Evolutionary conservation across 2,797 vertebrate genomes (phyloP), one percentile per base, ranked within the genome.

Genomic region (Sylvilagus floridanus): DNA sequence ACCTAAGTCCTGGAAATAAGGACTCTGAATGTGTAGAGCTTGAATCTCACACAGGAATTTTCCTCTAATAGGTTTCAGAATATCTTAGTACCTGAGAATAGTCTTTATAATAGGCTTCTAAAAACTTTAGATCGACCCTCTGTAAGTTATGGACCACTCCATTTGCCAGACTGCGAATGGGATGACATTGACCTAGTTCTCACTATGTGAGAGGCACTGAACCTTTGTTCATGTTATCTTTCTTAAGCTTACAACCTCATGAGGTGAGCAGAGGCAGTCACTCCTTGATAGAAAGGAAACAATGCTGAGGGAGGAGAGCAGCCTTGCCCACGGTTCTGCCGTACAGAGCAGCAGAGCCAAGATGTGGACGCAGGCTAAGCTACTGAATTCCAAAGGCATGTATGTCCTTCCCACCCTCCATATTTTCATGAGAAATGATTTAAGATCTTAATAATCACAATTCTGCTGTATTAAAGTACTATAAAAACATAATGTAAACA

Each of bases 401-500:
- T 0, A 47, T 10, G 76, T 88, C 54, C 90, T 71, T 71, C 52
- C 57, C 32, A 6, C 32, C 21, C 10, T 81, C 77, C 86, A 4
- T 60, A 47, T 73, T 50, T 83, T 11, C 54, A 72, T 21, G 4
- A 82, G 35, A 95, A 90, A 88, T 62, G 16, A 83, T 37, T 88
- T 81, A 57, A 50, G 79, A 65, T 57, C 71, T 86, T 76, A 79
- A 32, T 22, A 85, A 93, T 75, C 50, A 76, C 57, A 90, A 73
- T 84, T 81, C 83, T 91, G 47, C 50, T 73, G 28, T 57, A 87
- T 69, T 30, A 13, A 89, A 84, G 35, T 72, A 78, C 52, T 57
- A 86, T 35, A 62, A 60, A 93, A 82, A 87, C 21, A 89, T 22
- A 79, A 91, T 30, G 52, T 14, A 95, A 88, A 83, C 50, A 78